A percentile compares a stretch with the other conserved stretches of the same genome.
phyloP scores from a whole-genome alignment of 2,888 invertebrate genomes.

The Nomada hirtipes region DNA sequence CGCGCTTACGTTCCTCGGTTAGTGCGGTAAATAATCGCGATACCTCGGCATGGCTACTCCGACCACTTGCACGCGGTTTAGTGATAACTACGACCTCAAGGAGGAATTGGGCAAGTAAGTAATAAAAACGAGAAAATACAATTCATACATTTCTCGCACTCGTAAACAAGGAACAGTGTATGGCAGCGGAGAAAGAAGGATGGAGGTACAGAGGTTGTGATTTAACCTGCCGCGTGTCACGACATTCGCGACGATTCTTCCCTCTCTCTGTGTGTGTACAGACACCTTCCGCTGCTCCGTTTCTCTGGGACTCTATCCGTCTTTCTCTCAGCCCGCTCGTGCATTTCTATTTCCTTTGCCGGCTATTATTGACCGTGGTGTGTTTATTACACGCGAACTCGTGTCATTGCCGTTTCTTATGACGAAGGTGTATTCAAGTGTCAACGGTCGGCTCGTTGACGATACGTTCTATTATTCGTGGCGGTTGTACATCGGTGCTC shows the following conservation, averaged over 20 bases:
- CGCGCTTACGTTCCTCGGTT: conserved; percentile 70
- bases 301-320: background rate
- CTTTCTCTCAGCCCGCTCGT: background rate
- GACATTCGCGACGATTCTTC: conserved; percentile 32
- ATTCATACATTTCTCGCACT: background rate
- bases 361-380: background rate
- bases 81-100: conserved; percentile 99
- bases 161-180: background rate
- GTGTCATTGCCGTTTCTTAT: conserved; percentile 17
- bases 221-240: conserved; percentile 48
- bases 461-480: background rate
- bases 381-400: conserved; percentile 20
- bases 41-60: conserved; percentile 92
- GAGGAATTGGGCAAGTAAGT: conserved; percentile 99
- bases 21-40: conserved; percentile 73
- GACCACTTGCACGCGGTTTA: conserved; percentile 97
- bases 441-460: too few species aligned
- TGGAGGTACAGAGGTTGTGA: background rate
- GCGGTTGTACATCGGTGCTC: background rate
- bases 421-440: background rate
- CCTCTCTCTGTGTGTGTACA: background rate
- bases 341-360: background rate
- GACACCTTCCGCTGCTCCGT: background rate
- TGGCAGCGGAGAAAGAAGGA: background rate
- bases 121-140: background rate